Percentiles rank a stretch among this genome's conserved stretches.
Conservation (phyloP, 2,888 invertebrate species). For the Heliconius aoede region DNA sequence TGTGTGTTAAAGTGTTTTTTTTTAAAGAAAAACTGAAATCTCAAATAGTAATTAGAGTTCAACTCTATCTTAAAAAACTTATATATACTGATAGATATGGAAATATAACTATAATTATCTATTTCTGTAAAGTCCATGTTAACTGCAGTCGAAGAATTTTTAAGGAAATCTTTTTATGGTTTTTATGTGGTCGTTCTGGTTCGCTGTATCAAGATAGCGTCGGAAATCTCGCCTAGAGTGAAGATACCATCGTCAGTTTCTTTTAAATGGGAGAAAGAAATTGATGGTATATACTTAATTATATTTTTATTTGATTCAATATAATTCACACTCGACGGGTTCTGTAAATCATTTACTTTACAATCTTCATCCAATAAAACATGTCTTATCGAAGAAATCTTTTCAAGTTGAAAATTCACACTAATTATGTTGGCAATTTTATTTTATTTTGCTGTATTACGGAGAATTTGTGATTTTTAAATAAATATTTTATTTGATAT, state of each 20-base stretch:
- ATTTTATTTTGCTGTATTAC: conserved; percentile 5
- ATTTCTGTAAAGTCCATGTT: neutral
- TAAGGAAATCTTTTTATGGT: neutral
- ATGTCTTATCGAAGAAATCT: conserved; percentile 3
- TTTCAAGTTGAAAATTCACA: neutral
- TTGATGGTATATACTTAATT: conserved; percentile 4
- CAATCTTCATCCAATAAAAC: neutral
- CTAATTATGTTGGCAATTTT: neutral
- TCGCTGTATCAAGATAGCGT: neutral
- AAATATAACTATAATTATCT: conserved; percentile 1
- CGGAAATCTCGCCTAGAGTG: neutral
- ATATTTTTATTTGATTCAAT: neutral
- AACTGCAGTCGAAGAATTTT: neutral
- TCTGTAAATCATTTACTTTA: conserved; percentile 9
- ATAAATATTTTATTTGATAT: neutral
- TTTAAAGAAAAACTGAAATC: neutral
- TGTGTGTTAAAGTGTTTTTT: neutral
- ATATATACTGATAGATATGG: too few relatives aligned
- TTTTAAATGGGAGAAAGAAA: conserved; percentile 1
- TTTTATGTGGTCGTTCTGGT: neutral
- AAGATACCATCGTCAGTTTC: conserved; percentile 15
- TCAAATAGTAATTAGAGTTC: neutral
- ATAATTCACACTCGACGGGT: neutral
- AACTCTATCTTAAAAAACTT: neutral
- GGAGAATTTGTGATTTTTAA: neutral